Evolutionary conservation across 2,113 vertebrate species (phyloP).

Genomic region (Dipodomys merriami): DNA sequence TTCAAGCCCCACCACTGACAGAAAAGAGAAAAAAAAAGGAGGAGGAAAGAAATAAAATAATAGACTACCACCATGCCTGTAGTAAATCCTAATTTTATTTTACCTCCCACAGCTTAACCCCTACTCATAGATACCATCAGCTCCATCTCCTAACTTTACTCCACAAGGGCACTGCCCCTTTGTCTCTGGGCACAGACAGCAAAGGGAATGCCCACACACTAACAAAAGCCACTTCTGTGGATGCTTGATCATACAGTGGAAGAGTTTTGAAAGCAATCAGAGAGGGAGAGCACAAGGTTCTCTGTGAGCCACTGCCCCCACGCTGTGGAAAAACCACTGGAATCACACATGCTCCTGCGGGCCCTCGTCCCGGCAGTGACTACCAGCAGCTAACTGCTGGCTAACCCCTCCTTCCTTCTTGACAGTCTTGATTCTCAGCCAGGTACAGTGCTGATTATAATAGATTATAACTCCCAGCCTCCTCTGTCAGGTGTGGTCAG

Average conservation of each 20-base stretch:
- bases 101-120: neutral
- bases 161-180: neutral
- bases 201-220: neutral
- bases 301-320: neutral
- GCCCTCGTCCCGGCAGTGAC: no score
- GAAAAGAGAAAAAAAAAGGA: no score
- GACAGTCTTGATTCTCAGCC: neutral
- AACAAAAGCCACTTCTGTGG: neutral
- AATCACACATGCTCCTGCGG: neutral
- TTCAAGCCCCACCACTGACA: no score
- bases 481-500: neutral
- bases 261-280: neutral
- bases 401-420: neutral
- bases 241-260: neutral
- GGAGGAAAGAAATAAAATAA: neutral
- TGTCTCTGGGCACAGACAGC: neutral
- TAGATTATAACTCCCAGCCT: neutral
- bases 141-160: neutral
- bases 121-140: neutral
- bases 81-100: slow-evolving; percentile 41
- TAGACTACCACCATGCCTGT: neutral
- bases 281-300: neutral
- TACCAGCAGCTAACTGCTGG: no score
- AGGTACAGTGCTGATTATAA: neutral
- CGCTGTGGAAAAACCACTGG: neutral